Percentiles rank a stretch among this genome's conserved stretches.
Evolutionary conservation across 2,113 vertebrate genomes (phyloP).

Genomic region (Chloropsis cyanopogon): DNA sequence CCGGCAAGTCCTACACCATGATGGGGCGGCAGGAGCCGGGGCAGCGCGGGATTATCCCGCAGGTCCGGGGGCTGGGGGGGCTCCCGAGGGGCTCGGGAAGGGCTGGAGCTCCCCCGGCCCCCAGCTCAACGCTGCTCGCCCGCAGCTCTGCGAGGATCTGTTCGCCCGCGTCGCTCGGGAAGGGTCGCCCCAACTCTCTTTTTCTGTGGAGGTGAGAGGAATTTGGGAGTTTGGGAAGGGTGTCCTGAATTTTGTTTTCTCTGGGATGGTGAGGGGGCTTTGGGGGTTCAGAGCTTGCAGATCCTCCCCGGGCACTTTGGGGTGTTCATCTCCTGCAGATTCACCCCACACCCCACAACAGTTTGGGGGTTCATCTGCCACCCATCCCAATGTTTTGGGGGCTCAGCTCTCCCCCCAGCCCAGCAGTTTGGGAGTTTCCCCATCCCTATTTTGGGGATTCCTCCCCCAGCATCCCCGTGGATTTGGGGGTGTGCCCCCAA

Average conservation of each 20-base stretch:
- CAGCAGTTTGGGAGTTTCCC: too few relatives aligned
- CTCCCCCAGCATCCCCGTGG: neutral
- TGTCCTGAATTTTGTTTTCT: neutral
- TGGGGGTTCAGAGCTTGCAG: neutral
- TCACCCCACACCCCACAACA: accelerated
- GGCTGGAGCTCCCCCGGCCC: neutral
- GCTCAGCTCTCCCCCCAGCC: neutral
- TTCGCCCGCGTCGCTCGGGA: neutral
- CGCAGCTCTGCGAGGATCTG: neutral
- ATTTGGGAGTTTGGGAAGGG: neutral
- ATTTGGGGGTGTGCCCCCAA: too few relatives aligned
- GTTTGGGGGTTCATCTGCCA: neutral
- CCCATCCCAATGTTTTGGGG: neutral
- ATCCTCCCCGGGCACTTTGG: accelerated
- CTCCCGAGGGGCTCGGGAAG: neutral
- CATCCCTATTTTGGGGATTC: accelerated
- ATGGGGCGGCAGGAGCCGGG: neutral
- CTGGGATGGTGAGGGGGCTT: neutral
- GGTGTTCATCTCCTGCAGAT: neutral
- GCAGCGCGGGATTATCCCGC: neutral
- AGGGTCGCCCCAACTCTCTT: neutral
- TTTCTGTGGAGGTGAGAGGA: neutral
- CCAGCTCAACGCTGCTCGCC: neutral
- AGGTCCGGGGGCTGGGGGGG: neutral
- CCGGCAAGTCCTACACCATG: conserved; percentile 10